Evolutionary conservation across 2,113 vertebrate species (phyloP), one percentile per base, ranked within the genome.

Genomic region (Pholis gunnellus): DNA sequence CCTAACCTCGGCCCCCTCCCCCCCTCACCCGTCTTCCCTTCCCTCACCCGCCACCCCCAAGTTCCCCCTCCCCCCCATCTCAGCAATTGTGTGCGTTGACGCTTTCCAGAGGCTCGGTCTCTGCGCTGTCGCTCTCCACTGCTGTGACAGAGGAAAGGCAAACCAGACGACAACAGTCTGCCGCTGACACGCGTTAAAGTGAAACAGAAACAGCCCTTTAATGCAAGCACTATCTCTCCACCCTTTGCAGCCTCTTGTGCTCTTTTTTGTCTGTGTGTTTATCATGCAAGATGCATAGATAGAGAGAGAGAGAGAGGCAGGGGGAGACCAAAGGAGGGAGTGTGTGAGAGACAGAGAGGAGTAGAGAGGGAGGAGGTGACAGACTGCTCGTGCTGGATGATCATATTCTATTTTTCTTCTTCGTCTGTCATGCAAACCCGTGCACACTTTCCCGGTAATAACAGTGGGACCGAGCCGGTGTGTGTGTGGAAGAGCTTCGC

Each of bases 61-160:
- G 76, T 89, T 75, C 84, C 87, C 89, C 84, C 86, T 72, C 87
- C 93, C 76, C 84, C 93, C 29, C 27, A 89, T 65, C 83, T 61
- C 57, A 25, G 88, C 81, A 79, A 91, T 88, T 93, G 90, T 94
- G 88, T 91, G 90, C 84, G 75, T 90, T 84, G 89, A 93, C 66
- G 91, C 83, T 89, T 87, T 92, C 89, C 89, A 92, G 88, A 90
- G 92, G 87, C 76, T 52, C 74, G 56, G 88, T 90, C 85, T 75
- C 64, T n/a, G 69, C 50, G 31, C 82, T 54, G 79, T 72, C 54
- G 34, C 86, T 89, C 84, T 63, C 78, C 57, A 2, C 83, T 46
- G 79, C 85, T 64, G 76, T 73, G 87, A 88, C 82, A 36, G 71
- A 27, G 54, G 68, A 76, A 50, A 64, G 52, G 75, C 57, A 71